Percentiles rank a stretch among this genome's conserved stretches.
phyloP scores from a whole-genome alignment of 2,797 vertebrate genomes.

The Sebastes cheni region DNA sequence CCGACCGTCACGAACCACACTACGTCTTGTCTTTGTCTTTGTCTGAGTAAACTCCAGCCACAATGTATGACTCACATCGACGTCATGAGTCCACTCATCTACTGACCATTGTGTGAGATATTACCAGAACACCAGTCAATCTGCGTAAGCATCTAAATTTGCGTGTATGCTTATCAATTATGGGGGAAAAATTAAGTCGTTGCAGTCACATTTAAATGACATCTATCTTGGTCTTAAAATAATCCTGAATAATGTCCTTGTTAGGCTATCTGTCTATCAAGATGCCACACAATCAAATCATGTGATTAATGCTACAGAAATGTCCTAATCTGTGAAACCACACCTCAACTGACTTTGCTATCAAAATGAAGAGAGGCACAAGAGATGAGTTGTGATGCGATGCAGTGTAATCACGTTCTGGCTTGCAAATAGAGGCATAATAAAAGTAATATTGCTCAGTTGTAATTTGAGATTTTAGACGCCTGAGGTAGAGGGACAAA shows the following conservation, averaged over 20 bases:
- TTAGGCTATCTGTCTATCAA: not conserved
- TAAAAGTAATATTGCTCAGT: not conserved
- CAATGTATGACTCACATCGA: conserved; percentile 18
- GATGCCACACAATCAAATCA: not conserved
- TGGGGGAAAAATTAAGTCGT: not conserved
- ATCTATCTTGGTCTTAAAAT: not conserved
- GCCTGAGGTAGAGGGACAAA: conserved; percentile 46
- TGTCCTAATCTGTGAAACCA: not conserved
- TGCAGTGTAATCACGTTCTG: not conserved
- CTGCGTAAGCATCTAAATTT: not conserved
- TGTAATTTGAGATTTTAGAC: not conserved
- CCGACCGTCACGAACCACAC: not conserved
- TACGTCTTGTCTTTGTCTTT: not conserved
- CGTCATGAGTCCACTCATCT: conserved; percentile 13
- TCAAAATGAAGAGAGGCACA: not conserved
- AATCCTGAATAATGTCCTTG: not conserved
- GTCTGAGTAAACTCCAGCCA: not conserved
- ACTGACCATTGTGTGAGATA: not conserved
- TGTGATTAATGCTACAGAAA: not conserved
- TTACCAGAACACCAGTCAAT: not conserved
- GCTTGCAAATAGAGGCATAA: not conserved
- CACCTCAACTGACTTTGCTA: not conserved
- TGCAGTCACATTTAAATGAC: not conserved
- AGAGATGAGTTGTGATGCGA: not conserved
- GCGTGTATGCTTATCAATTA: not conserved